phyloP scores from a whole-genome alignment of 2,797 vertebrate genomes.

The Trematomus bernacchii region DNA sequence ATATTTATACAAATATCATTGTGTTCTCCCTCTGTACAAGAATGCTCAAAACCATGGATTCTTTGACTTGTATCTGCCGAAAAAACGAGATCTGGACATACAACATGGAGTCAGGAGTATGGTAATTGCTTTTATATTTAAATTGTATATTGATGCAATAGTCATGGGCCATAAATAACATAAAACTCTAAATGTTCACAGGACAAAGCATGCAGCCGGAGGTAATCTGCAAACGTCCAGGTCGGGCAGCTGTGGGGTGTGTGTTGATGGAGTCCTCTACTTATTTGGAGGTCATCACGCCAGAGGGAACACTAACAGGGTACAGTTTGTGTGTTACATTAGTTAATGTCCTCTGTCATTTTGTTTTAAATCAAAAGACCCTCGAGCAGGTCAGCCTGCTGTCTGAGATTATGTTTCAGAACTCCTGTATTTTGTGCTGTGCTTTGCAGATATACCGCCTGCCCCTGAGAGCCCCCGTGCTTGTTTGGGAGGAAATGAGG shows the following conservation, averaged over 20 bases:
- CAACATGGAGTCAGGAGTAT: conserved; percentile 94
- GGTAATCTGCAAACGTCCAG: conserved; percentile 94
- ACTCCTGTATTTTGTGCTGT: neutral
- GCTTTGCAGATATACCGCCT: conserved; percentile 92
- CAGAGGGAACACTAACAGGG: conserved; percentile 94
- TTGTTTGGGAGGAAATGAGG: conserved; percentile 93
- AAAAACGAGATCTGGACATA: conserved; percentile 96
- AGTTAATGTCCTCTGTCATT: neutral
- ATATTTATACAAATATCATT: neutral
- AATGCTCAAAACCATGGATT: conserved; percentile 90
- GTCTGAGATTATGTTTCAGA: neutral
- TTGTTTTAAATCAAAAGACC: neutral
- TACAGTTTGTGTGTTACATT: conserved; percentile 56
- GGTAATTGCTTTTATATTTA: conserved; percentile 79
- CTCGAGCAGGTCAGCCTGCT: neutral
- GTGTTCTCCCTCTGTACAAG: conserved; percentile 74
- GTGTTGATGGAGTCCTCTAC: conserved; percentile 92
- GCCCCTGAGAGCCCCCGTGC: conserved; percentile 85
- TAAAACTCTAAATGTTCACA: conserved; percentile 55
- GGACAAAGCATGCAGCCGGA: conserved; percentile 89
- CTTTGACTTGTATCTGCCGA: conserved; percentile 94
- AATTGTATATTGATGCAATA: neutral
- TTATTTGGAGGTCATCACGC: conserved; percentile 97
- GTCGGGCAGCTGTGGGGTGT: conserved; percentile 96
- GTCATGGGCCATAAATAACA: neutral